A percentile compares a stretch with the other conserved stretches of the same genome.
Evolutionary conservation across 2,888 invertebrate genomes (phyloP).

Genomic region (Auanema freiburgensis): DNA sequence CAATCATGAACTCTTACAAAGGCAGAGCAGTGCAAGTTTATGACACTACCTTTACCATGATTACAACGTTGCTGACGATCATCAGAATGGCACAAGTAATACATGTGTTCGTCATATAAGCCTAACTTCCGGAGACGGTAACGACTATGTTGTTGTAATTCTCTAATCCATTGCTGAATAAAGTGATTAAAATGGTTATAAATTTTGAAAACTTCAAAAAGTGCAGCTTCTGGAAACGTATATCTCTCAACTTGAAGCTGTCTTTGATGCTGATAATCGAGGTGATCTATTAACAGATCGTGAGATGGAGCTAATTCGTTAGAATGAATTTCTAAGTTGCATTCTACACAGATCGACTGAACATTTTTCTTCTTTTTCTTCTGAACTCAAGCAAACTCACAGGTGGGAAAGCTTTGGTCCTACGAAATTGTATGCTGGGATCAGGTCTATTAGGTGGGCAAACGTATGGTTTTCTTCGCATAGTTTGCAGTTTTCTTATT

Average conservation of each 20-base stretch:
- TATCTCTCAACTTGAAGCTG: slow-evolving; percentile 33
- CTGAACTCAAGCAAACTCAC: too few relatives aligned
- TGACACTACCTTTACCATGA: slow-evolving; percentile 13
- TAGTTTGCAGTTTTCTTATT: slow-evolving; percentile 3
- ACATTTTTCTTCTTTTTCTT: slow-evolving; percentile 2
- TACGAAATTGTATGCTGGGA: slow-evolving; percentile 16
- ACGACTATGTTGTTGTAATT: slow-evolving; percentile 24
- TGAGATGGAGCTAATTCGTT: slow-evolving; percentile 30
- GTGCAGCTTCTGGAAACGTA: slow-evolving; percentile 31
- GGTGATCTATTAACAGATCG: slow-evolving; percentile 34
- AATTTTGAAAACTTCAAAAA: slow-evolving; percentile 27
- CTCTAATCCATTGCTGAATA: slow-evolving; percentile 37
- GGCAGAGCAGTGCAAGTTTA: slow-evolving; percentile 35
- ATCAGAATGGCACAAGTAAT: slow-evolving; percentile 38
- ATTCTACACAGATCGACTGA: slow-evolving; percentile 36
- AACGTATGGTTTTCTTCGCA: not conserved
- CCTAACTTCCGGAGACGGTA: slow-evolving; percentile 30
- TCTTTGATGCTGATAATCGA: slow-evolving; percentile 23
- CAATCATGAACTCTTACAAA: slow-evolving; percentile 41
- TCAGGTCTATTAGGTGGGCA: not conserved
- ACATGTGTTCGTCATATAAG: slow-evolving; percentile 43
- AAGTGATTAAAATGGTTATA: not conserved
- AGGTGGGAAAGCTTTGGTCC: slow-evolving; percentile 40
- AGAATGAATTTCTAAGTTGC: slow-evolving; percentile 24
- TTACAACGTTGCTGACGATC: slow-evolving; percentile 25